These are phyloP conservation scores for Triops cancriformis DNA, from an alignment of 1,140 invertebrate species.

Conservation along the genomic window DNA sequence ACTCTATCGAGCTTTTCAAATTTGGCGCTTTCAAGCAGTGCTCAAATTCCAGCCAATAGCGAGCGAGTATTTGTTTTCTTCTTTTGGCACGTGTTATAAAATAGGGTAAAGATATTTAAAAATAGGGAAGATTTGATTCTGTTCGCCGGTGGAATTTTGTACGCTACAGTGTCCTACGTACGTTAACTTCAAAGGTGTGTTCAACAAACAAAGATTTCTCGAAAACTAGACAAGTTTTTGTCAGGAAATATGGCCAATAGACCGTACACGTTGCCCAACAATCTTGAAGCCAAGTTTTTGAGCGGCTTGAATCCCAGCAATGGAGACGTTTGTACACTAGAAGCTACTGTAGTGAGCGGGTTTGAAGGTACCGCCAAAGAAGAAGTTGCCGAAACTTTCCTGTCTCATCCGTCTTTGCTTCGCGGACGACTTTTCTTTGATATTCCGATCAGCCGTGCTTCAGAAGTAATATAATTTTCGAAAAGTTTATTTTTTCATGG, in stretches of 20 bases:
- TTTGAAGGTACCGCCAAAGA: slow-evolving; percentile 47
- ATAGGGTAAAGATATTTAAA: too few relatives aligned
- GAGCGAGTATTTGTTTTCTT: too few relatives aligned
- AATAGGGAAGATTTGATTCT: too few relatives aligned
- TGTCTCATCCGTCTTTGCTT: slow-evolving; percentile 34
- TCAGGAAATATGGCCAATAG: background rate
- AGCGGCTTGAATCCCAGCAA: background rate
- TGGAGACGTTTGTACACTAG: slow-evolving; percentile 35
- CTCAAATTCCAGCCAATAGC: too few relatives aligned
- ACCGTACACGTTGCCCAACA: background rate
- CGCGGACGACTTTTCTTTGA: slow-evolving; percentile 47
- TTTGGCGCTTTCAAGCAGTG: too few relatives aligned
- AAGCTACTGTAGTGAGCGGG: slow-evolving; percentile 45
- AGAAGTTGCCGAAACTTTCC: slow-evolving; percentile 46
- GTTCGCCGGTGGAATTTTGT: too few relatives aligned
- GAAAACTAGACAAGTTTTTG: background rate
- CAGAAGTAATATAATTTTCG: slow-evolving; percentile 35
- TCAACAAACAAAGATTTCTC: too few relatives aligned
- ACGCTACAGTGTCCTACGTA: too few relatives aligned
- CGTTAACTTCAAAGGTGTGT: too few relatives aligned
- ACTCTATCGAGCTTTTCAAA: too few relatives aligned
- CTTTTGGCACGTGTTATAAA: too few relatives aligned
- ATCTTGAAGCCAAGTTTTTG: background rate
- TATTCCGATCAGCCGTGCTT: slow-evolving; percentile 37
- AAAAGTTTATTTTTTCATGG: slow-evolving; percentile 11